These are phyloP conservation scores for Eupristina koningsbergeri DNA, from an alignment of 1,140 invertebrate species.

Conservation along the genomic window DNA sequence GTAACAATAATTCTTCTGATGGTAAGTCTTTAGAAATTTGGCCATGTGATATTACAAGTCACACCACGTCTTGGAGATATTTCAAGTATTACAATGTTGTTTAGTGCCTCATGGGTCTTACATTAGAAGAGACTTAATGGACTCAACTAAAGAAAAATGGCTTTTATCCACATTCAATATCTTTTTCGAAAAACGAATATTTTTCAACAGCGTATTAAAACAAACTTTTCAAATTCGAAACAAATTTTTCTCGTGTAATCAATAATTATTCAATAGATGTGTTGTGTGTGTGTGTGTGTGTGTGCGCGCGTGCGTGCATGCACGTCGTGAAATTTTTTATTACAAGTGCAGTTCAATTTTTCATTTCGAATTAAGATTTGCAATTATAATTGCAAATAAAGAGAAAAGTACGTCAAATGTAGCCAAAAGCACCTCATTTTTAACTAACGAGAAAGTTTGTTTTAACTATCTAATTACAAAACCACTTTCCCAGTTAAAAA, in stretches of 20 bases:
- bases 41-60: neutral
- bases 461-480: slow-evolving; percentile 4
- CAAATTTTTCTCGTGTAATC: neutral
- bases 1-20: too few relatives aligned
- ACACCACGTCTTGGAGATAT: neutral
- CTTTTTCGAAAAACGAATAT: neutral
- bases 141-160: neutral
- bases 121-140: neutral
- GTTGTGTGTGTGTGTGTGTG: too few relatives aligned
- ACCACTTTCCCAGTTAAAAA: neutral
- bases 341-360: neutral
- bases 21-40: too few relatives aligned
- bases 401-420: neutral
- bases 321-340: neutral
- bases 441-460: slow-evolving; percentile 15
- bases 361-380: neutral
- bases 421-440: neutral
- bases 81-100: neutral
- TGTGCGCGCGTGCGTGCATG: neutral
- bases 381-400: neutral
- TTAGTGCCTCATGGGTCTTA: neutral
- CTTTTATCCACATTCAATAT: neutral
- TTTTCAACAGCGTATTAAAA: too few relatives aligned
- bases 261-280: too few relatives aligned
- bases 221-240: neutral